These are phyloP conservation scores for Dolichoris vasculosae DNA, from an alignment of 1,140 invertebrate genomes.

Conservation along the genomic window DNA sequence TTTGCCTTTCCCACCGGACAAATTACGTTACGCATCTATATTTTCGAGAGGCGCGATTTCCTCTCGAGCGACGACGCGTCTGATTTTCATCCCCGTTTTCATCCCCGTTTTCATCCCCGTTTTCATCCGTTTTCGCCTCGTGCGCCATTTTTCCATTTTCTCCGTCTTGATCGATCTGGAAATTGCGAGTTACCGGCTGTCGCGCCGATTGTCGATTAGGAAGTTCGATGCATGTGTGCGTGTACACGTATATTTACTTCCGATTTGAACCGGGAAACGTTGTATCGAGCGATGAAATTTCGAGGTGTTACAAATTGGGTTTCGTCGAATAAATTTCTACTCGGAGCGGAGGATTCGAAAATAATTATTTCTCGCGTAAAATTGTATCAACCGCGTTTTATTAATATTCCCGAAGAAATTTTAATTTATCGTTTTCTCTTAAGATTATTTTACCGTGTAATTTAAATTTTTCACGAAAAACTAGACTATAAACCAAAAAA, in stretches of 20 bases:
- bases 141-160: background rate
- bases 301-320: background rate
- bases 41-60: background rate
- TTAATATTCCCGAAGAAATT: no score
- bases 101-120: no score
- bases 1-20: background rate
- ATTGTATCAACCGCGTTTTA: no score
- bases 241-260: background rate
- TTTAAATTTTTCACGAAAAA: background rate
- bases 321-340: no score
- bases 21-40: background rate
- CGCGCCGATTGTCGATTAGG: conserved; percentile 37
- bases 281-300: background rate
- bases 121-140: background rate
- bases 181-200: conserved; percentile 42
- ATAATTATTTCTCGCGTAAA: no score
- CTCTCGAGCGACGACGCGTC: no score
- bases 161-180: conserved; percentile 34
- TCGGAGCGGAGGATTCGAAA: no score
- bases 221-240: background rate
- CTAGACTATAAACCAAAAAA: background rate
- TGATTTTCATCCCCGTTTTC: background rate
- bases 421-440: no score
- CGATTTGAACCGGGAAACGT: background rate
- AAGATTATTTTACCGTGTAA: no score